These are phyloP conservation scores for Catocala fraxini DNA, from an alignment of 2,888 invertebrate species.

Conservation along the genomic window DNA sequence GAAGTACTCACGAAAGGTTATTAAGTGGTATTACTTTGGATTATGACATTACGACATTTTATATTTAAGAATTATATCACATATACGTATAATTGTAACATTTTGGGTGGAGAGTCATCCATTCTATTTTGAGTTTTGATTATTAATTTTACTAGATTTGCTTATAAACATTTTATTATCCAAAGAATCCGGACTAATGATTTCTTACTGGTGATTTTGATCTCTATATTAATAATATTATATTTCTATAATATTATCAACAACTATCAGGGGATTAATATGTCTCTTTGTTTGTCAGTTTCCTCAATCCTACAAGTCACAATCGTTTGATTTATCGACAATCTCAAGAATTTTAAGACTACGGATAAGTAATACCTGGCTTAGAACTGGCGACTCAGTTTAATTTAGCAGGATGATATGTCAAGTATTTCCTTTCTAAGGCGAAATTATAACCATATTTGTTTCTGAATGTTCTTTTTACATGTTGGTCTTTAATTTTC, in stretches of 20 bases:
- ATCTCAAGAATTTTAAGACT: constrained; percentile 6
- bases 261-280: background rate
- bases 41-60: constrained; percentile 3
- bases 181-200: too few relatives aligned
- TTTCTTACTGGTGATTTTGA: too few relatives aligned
- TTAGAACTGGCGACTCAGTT: background rate
- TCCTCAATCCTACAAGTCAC: background rate
- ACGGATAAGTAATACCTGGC: background rate
- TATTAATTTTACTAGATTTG: too few relatives aligned
- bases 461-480: constrained; percentile 3
- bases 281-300: background rate
- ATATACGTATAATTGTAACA: too few relatives aligned
- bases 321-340: background rate
- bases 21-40: constrained; percentile 10
- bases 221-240: background rate
- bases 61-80: background rate
- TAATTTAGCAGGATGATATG: constrained; percentile 7
- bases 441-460: constrained; percentile 10
- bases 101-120: too few relatives aligned
- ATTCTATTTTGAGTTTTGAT: too few relatives aligned
- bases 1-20: constrained; percentile 6
- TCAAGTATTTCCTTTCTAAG: constrained; percentile 13
- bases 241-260: background rate
- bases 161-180: too few relatives aligned
- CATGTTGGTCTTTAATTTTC: background rate